These are phyloP conservation scores for Batillaria attramentaria DNA, from an alignment of 1,140 invertebrate species.

Conservation along the genomic window DNA sequence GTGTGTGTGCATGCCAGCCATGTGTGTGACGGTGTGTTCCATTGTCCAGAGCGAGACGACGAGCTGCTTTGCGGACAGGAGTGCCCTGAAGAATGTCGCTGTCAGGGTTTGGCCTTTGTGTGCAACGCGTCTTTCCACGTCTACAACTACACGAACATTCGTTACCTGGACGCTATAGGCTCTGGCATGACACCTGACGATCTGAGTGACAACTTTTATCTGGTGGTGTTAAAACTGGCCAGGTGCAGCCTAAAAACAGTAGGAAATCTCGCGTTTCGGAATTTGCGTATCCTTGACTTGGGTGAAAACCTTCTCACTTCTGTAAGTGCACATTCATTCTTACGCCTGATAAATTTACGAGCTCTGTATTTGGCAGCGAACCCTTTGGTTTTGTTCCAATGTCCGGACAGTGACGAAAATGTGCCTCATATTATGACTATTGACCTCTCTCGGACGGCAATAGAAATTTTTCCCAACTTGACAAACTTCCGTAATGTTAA, in stretches of 20 bases:
- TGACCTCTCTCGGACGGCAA: neutral
- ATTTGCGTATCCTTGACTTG: slow-evolving; percentile 17
- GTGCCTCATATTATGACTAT: neutral
- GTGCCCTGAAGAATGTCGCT: slow-evolving; percentile 43
- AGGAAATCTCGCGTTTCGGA: neutral
- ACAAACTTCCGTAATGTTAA: slow-evolving; percentile 15
- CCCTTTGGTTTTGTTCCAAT: neutral
- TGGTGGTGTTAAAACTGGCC: neutral
- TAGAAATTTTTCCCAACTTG: slow-evolving; percentile 9
- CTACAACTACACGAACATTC: neutral
- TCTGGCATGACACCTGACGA: neutral
- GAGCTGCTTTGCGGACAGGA: slow-evolving; percentile 25
- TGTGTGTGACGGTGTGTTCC: slow-evolving; percentile 8
- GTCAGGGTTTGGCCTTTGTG: slow-evolving; percentile 3
- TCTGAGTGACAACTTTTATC: neutral
- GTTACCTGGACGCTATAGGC: neutral
- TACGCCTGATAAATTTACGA: slow-evolving; percentile 9
- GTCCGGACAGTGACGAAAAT: neutral
- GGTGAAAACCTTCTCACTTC: slow-evolving; percentile 20
- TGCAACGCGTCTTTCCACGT: neutral
- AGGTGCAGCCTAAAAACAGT: neutral
- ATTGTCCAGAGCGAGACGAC: slow-evolving; percentile 35
- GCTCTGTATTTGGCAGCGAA: slow-evolving; percentile 6
- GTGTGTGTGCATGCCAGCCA: slow-evolving; percentile 20
- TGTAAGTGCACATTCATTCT: neutral